phyloP scores from a whole-genome alignment of 2,797 vertebrate species.

The Danio aesculapii region DNA sequence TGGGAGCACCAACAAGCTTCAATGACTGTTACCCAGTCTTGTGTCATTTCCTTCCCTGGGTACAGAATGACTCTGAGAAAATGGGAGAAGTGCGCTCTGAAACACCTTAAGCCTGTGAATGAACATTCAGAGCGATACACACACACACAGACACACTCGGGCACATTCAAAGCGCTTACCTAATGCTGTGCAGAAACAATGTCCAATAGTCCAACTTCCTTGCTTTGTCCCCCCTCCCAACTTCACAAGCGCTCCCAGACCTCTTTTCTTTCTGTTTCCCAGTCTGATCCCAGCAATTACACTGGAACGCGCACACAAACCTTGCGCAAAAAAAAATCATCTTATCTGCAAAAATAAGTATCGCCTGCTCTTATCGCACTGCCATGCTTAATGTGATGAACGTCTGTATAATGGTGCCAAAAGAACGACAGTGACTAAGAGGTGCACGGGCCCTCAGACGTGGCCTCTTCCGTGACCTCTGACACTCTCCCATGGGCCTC shows the following conservation, averaged over 20 bases:
- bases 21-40: constrained; percentile 73
- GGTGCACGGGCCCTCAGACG: constrained; percentile 49
- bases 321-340: background rate
- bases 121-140: constrained; percentile 62
- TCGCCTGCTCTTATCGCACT: constrained; percentile 3
- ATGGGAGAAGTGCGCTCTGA: constrained; percentile 69
- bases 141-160: constrained; percentile 13
- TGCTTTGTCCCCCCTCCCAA: constrained; percentile 80
- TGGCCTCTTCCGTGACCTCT: constrained; percentile 51
- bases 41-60: constrained; percentile 81
- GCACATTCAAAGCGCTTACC: constrained; percentile 71
- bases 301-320: constrained; percentile 70
- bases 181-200: constrained; percentile 81
- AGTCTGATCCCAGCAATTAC: constrained; percentile 58
- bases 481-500: constrained; percentile 67
- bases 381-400: constrained; percentile 38
- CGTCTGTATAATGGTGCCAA: constrained; percentile 43
- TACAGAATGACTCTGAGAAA: constrained; percentile 75
- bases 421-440: constrained; percentile 60
- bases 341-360: constrained; percentile 23
- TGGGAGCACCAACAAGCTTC: constrained; percentile 75
- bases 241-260: constrained; percentile 79
- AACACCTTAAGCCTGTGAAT: constrained; percentile 68
- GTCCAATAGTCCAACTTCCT: constrained; percentile 83
- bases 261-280: constrained; percentile 70